These are phyloP conservation scores for Drosophila nebulosa DNA, from an alignment of 1,140 invertebrate species.

Conservation along the genomic window DNA sequence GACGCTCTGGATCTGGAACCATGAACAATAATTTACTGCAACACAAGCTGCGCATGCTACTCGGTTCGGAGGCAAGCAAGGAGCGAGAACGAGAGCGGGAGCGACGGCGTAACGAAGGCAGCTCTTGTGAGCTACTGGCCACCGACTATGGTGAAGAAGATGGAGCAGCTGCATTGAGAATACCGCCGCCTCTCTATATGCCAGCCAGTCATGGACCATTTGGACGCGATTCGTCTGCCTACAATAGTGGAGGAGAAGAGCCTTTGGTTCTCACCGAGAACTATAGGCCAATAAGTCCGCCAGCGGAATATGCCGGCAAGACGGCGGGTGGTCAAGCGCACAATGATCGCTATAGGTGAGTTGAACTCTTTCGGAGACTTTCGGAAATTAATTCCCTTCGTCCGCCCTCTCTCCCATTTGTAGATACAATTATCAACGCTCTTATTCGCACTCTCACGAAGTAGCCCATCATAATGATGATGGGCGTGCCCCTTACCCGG, in stretches of 20 bases:
- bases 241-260: constrained; percentile 61
- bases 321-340: constrained; percentile 75
- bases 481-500: constrained; percentile 82
- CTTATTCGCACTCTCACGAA: constrained; percentile 86
- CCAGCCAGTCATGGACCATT: constrained; percentile 64
- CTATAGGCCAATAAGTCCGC: constrained; percentile 84
- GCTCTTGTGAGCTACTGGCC: constrained; percentile 33
- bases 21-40: constrained; percentile 86
- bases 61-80: constrained; percentile 84
- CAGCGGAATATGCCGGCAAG: constrained; percentile 84
- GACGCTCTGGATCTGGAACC: constrained; percentile 29
- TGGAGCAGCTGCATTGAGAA: constrained; percentile 55
- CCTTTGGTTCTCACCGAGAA: constrained; percentile 81
- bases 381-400: too few species aligned
- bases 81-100: constrained; percentile 29
- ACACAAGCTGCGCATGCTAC: constrained; percentile 87
- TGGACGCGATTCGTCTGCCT: constrained; percentile 50
- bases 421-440: constrained; percentile 82
- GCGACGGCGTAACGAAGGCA: constrained; percentile 27
- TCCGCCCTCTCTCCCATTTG: background rate
- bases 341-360: constrained; percentile 75
- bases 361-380: background rate
- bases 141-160: constrained; percentile 60
- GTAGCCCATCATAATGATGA: constrained; percentile 76
- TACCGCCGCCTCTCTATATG: constrained; percentile 73